Evolutionary conservation across 2,113 vertebrate species (phyloP).

Genomic region (Caretta caretta): DNA sequence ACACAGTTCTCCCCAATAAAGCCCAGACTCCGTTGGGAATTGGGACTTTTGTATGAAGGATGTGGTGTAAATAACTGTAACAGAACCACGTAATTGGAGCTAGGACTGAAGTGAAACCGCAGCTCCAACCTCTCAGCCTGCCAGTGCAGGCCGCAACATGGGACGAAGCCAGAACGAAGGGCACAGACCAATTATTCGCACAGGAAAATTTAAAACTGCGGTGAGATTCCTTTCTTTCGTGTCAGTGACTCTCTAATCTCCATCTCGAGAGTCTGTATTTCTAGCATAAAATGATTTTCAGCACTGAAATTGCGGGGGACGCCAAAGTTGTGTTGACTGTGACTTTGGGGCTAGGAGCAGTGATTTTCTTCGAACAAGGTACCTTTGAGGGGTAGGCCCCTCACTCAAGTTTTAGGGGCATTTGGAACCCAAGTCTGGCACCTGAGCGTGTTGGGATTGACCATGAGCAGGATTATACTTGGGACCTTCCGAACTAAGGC

Average conservation of each 20-base stretch:
- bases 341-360: neutral
- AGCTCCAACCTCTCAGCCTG: neutral
- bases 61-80: slow-evolving; percentile 50
- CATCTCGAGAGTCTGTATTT: rapidly evolving
- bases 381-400: neutral
- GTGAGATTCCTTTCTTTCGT: neutral
- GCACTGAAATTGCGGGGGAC: neutral
- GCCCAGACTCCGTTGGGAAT: neutral
- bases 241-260: neutral
- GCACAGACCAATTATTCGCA: neutral
- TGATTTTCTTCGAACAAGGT: neutral
- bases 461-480: neutral
- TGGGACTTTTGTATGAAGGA: neutral
- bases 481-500: neutral
- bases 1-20: neutral
- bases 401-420: neutral
- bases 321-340: neutral
- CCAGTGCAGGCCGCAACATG: rapidly evolving
- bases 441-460: rapidly evolving
- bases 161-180: slow-evolving; percentile 1
- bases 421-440: neutral
- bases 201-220: rapidly evolving
- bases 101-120: slow-evolving; percentile 41
- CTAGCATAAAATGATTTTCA: rapidly evolving
- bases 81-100: slow-evolving; percentile 42